Percentiles rank a stretch among this genome's conserved stretches.
phyloP scores from a whole-genome alignment of 2,113 vertebrate genomes.

The Chauna torquata region DNA sequence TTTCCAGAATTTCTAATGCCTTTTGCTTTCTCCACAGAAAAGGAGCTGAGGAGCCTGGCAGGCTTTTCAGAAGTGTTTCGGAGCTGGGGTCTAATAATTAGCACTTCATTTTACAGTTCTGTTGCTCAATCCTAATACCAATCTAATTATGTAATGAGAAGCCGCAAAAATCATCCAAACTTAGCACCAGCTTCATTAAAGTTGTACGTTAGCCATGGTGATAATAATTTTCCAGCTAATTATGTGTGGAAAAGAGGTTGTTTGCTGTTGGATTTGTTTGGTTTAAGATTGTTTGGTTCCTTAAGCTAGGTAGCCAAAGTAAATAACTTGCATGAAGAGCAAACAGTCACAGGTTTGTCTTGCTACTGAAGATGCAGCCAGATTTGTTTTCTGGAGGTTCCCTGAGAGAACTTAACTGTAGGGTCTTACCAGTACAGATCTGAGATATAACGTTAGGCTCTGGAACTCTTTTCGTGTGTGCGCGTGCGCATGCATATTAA shows the following conservation, averaged over 20 bases:
- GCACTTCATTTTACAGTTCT: background rate
- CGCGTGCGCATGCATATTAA: background rate
- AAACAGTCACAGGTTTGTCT: background rate
- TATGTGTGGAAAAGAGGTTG: background rate
- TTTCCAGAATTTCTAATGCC: background rate
- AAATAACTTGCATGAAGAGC: background rate
- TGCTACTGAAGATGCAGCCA: background rate
- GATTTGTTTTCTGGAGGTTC: background rate
- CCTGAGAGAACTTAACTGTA: background rate
- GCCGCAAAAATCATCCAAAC: background rate
- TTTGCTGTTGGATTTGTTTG: background rate
- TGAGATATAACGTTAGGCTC: background rate
- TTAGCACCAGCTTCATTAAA: background rate
- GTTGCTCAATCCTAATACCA: slow-evolving; percentile 25
- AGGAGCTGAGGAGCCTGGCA: background rate
- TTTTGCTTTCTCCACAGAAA: background rate
- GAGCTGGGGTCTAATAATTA: slow-evolving; percentile 2
- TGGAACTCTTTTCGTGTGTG: background rate
- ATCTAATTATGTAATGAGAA: background rate
- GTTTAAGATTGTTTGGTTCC: background rate
- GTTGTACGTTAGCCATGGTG: background rate
- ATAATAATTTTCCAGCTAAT: background rate
- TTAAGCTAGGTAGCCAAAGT: background rate
- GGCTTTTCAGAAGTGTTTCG: background rate
- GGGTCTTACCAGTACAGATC: background rate